Percentiles rank a stretch among this genome's conserved stretches.
Evolutionary conservation across 1,140 invertebrate genomes (phyloP).

Genomic region (Chrysoperla carnea): DNA sequence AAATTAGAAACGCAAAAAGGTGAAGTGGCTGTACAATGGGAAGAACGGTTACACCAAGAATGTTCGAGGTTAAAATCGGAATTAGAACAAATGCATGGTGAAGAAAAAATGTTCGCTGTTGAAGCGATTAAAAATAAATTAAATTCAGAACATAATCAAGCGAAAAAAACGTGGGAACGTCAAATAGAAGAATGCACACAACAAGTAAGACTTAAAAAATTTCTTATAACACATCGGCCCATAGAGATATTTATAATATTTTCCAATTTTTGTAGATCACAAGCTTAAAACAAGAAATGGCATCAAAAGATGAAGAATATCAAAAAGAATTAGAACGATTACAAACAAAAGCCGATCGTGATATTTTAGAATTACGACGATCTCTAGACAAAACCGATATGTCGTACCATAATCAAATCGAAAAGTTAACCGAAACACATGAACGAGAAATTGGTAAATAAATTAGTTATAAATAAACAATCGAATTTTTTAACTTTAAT

Average conservation of each 20-base stretch:
- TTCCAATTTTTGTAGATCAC: slow-evolving; percentile 25
- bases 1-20: slow-evolving; percentile 33
- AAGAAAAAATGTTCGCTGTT: slow-evolving; percentile 35
- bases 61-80: slow-evolving; percentile 33
- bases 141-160: slow-evolving; percentile 26
- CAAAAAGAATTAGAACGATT: slow-evolving; percentile 32
- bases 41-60: slow-evolving; percentile 29
- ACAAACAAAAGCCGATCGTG: slow-evolving; percentile 31
- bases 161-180: slow-evolving; percentile 31
- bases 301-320: slow-evolving; percentile 31
- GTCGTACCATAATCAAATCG: slow-evolving; percentile 31
- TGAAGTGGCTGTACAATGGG: slow-evolving; percentile 33
- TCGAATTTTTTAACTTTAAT: no score
- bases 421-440: slow-evolving; percentile 33
- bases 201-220: slow-evolving; percentile 22
- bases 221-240: neutral
- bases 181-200: slow-evolving; percentile 30
- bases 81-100: slow-evolving; percentile 34
- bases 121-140: slow-evolving; percentile 28
- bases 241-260: neutral
- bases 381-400: slow-evolving; percentile 35
- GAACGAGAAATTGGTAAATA: slow-evolving; percentile 34
- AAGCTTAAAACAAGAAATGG: slow-evolving; percentile 29
- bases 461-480: slow-evolving; percentile 1
- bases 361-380: slow-evolving; percentile 31